Evolutionary conservation across 2,797 vertebrate species (phyloP).

Genomic region (Bucorvus abyssinicus): DNA sequence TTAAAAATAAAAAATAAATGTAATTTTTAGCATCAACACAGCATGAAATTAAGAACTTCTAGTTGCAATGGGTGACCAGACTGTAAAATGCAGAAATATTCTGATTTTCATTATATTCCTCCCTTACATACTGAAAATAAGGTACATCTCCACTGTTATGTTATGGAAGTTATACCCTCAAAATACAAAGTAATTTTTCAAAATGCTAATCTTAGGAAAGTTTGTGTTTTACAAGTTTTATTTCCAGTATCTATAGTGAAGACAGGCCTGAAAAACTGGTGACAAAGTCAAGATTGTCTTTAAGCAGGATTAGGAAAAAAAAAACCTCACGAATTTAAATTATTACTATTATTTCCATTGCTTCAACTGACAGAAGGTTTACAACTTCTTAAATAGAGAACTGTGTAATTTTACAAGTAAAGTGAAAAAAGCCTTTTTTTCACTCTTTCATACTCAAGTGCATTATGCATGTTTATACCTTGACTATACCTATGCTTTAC

Average conservation of each 20-base stretch:
- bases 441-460: neutral
- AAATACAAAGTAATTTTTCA: neutral
- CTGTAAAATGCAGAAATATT: neutral
- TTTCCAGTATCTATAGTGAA: neutral
- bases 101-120: neutral
- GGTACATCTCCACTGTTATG: neutral
- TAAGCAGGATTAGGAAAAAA: neutral
- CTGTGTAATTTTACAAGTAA: neutral
- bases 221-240: neutral
- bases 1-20: neutral
- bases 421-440: neutral
- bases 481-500: neutral
- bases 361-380: neutral
- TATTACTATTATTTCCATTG: neutral
- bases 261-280: neutral
- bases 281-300: neutral
- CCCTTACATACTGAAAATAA: neutral
- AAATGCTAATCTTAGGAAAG: neutral
- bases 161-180: neutral
- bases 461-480: neutral
- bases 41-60: neutral
- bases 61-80: neutral
- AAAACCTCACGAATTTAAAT: neutral
- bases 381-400: neutral
- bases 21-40: neutral